These are phyloP conservation scores for Numenius phaeopus DNA, from an alignment of 2,797 vertebrate species.

Conservation along the genomic window DNA sequence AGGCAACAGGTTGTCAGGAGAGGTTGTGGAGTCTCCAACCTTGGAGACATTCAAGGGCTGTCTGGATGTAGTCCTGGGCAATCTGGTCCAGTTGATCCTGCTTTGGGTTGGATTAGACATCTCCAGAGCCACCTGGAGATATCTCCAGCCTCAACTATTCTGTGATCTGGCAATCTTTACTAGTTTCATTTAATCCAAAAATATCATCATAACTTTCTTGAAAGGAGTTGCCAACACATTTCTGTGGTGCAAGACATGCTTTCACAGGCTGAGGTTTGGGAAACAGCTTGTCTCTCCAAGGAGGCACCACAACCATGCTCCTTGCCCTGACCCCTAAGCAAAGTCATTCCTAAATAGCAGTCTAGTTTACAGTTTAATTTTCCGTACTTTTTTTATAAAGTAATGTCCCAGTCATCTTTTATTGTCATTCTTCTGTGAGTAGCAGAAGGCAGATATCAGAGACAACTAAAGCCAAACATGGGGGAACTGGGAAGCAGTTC, in stretches of 20 bases:
- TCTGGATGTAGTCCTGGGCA: neutral
- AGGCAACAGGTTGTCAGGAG: neutral
- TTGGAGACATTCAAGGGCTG: neutral
- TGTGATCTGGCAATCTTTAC: neutral
- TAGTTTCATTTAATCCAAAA: neutral
- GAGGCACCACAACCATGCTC: neutral
- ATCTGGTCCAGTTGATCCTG: neutral
- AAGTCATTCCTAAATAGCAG: neutral
- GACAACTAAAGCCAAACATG: neutral
- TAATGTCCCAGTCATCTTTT: neutral
- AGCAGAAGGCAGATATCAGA: constrained; percentile 3
- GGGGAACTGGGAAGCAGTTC: neutral
- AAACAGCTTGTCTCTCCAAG: neutral
- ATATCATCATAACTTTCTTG: neutral
- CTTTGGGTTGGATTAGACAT: neutral
- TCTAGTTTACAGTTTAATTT: neutral
- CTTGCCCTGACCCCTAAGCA: neutral
- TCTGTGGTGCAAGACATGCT: neutral
- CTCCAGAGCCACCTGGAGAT: neutral
- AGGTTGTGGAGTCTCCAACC: neutral
- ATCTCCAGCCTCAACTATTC: neutral
- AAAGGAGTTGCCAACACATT: neutral
- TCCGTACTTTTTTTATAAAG: neutral
- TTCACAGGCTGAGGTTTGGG: neutral
- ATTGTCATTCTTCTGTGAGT: neutral